Evolutionary conservation across 2,797 vertebrate genomes (phyloP).

Genomic region (Gallinago stenura): DNA sequence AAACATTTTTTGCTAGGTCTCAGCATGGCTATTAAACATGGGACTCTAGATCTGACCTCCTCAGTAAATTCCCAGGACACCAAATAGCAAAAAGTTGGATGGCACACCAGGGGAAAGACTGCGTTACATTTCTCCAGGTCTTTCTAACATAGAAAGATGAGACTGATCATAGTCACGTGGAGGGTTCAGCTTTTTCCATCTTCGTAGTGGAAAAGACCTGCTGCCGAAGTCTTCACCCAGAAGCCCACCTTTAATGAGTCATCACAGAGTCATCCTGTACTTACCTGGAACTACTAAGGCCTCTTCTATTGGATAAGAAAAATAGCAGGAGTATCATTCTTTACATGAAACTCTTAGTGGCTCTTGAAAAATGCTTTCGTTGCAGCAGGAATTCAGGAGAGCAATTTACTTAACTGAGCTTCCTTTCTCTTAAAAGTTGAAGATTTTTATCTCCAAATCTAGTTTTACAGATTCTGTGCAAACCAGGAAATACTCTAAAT

Average conservation of each 20-base stretch:
- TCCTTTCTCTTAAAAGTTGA: background rate
- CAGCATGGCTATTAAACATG: background rate
- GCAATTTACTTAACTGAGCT: background rate
- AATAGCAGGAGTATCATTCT: background rate
- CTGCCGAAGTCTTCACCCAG: background rate
- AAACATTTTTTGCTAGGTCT: background rate
- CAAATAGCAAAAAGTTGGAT: background rate
- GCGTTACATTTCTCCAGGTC: background rate
- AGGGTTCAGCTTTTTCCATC: background rate
- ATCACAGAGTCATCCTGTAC: background rate
- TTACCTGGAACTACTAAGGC: background rate
- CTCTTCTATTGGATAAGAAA: background rate
- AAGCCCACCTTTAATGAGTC: background rate
- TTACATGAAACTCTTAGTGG: background rate
- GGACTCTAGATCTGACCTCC: background rate
- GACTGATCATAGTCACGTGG: fast-evolving
- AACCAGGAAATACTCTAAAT: background rate
- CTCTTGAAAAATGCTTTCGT: background rate
- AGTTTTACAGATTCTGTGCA: background rate
- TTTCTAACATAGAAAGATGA: background rate
- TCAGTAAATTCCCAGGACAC: background rate
- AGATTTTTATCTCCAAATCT: background rate
- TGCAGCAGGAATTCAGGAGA: background rate
- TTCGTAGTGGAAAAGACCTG: background rate
- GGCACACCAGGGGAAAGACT: fast-evolving